Conservation (phyloP, 1,140 invertebrate genomes). For the Homalodisca vitripennis region DNA sequence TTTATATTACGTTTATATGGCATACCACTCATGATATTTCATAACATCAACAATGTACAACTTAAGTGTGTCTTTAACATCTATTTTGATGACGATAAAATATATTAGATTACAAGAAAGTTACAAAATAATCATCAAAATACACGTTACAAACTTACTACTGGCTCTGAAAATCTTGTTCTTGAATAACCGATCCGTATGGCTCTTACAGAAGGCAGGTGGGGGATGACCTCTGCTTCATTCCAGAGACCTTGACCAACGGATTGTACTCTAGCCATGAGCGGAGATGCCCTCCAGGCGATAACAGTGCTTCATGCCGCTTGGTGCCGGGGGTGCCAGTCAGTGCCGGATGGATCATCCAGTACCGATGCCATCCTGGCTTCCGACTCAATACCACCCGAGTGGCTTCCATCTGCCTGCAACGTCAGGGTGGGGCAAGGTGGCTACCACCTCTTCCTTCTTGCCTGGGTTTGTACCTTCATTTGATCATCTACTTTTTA, state of each 20-base stretch:
- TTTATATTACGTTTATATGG: too few species aligned
- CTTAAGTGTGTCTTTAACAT: too few species aligned
- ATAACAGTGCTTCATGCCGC: neutral
- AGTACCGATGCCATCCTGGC: neutral
- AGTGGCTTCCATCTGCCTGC: neutral
- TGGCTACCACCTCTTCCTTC: slow-evolving; percentile 1
- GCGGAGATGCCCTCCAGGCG: neutral
- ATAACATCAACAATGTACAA: too few species aligned
- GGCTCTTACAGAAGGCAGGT: neutral
- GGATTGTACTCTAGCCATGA: neutral
- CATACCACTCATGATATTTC: too few species aligned
- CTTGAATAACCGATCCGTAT: too few species aligned
- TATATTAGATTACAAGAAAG: too few species aligned
- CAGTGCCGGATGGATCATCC: neutral
- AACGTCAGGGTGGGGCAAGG: neutral
- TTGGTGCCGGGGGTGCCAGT: neutral
- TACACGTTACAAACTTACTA: too few species aligned
- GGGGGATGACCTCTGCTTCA: neutral
- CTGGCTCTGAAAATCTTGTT: too few species aligned
- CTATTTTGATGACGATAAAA: too few species aligned
- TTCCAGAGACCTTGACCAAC: neutral
- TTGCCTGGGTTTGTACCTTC: neutral
- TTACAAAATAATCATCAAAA: too few species aligned
- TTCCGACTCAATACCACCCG: neutral
- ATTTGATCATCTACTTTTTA: too few species aligned